A percentile compares a stretch with the other conserved stretches of the same genome.
These are phyloP conservation scores for Sylvia atricapilla DNA, from an alignment of 2,113 vertebrate species.

Conservation along the genomic window DNA sequence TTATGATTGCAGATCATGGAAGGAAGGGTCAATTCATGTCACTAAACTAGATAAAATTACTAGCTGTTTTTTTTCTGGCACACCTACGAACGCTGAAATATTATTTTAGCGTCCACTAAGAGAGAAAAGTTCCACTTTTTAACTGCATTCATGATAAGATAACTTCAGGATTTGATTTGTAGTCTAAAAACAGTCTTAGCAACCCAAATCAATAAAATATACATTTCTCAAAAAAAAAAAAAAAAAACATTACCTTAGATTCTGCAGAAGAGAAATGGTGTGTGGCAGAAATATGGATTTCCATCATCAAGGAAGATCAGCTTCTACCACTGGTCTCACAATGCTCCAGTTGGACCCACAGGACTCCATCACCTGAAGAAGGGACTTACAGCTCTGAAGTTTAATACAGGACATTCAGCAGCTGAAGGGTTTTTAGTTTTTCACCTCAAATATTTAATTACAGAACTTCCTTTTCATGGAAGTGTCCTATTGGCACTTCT, in stretches of 20 bases:
- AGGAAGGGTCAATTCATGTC: background rate
- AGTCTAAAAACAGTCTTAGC: background rate
- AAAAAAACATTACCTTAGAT: background rate
- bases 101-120: background rate
- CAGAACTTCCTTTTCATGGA: background rate
- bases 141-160: background rate
- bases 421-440: background rate
- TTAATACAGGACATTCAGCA: background rate
- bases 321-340: background rate
- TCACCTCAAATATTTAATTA: background rate
- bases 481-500: background rate
- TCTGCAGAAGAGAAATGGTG: background rate
- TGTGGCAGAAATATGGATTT: background rate
- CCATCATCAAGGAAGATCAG: background rate
- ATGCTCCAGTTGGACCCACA: background rate
- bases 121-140: background rate
- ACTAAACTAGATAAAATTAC: background rate
- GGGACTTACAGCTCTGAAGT: background rate
- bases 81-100: background rate
- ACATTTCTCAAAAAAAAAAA: background rate
- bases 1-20: background rate
- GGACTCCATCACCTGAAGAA: background rate
- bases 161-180: background rate
- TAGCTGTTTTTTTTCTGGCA: background rate
- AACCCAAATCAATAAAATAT: background rate